A percentile compares a stretch with the other conserved stretches of the same genome.
phyloP scores from a whole-genome alignment of 2,888 invertebrate genomes.

The Clusia tigrina region DNA sequence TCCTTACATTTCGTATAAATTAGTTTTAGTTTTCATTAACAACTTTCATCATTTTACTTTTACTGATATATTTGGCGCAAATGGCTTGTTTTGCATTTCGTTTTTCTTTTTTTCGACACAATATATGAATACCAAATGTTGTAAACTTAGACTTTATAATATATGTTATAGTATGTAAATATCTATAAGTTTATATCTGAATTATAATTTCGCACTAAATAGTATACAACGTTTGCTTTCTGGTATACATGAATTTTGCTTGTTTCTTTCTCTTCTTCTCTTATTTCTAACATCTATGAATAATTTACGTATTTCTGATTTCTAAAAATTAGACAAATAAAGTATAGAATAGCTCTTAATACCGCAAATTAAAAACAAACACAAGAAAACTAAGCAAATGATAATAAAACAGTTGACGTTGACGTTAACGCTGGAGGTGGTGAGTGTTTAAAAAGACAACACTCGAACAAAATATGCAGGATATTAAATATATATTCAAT shows the following conservation, averaged over 20 bases:
- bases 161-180: too few species aligned
- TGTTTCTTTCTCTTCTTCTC: conserved; percentile 13
- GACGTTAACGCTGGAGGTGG: too few species aligned
- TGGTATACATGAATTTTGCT: conserved; percentile 24
- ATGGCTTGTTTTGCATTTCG: not conserved
- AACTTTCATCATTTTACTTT: conserved; percentile 4
- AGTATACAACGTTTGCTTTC: conserved; percentile 15
- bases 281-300: conserved; percentile 27
- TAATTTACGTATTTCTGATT: conserved; percentile 33
- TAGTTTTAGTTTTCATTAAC: conserved; percentile 7
- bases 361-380: conserved; percentile 32
- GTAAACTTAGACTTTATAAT: too few species aligned
- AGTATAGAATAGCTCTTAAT: conserved; percentile 7
- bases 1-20: conserved; percentile 12
- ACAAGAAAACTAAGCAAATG: conserved; percentile 10
- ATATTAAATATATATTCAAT: conserved; percentile 20
- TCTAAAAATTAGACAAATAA: conserved; percentile 15
- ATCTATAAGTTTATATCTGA: conserved; percentile 6
- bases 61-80: conserved; percentile 17
- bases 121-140: conserved; percentile 10
- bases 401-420: conserved; percentile 21
- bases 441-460: too few species aligned
- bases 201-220: conserved; percentile 11
- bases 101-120: conserved; percentile 20
- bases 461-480: conserved; percentile 12